Percentiles rank a stretch among this genome's conserved stretches.
Evolutionary conservation across 2,113 vertebrate species (phyloP).

Genomic region (Podocnemis expansa): DNA sequence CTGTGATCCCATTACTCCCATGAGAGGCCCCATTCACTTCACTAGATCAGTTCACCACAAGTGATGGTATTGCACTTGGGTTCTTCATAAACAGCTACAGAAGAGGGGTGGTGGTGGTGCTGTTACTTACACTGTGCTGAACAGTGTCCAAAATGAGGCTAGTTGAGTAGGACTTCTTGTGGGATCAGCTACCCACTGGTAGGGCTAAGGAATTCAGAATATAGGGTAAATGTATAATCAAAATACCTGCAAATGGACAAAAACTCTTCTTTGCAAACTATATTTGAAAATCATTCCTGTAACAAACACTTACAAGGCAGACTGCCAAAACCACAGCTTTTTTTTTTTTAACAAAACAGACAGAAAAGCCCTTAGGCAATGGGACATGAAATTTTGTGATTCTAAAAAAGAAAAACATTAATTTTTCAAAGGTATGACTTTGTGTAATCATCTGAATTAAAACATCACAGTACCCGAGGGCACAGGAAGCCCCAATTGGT

Average conservation of each 20-base stretch:
- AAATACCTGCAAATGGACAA: conserved; percentile 20
- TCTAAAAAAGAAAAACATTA: conserved; percentile 30
- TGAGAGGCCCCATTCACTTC: neutral
- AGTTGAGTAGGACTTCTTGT: neutral
- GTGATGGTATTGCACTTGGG: neutral
- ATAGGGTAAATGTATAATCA: neutral
- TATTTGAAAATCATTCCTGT: neutral
- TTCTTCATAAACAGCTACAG: neutral
- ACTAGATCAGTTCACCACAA: too few species aligned
- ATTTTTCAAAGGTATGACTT: conserved; percentile 46
- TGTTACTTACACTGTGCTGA: neutral
- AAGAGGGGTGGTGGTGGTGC: neutral
- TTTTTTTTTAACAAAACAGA: conserved; percentile 64
- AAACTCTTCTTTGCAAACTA: neutral
- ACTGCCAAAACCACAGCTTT: conserved; percentile 53
- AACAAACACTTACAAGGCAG: conserved; percentile 13
- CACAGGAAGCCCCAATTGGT: conserved; percentile 18
- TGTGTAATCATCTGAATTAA: conserved; percentile 38
- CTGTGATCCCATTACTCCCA: neutral
- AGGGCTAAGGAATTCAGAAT: neutral
- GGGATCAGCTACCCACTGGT: neutral
- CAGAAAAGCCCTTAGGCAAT: conserved; percentile 57
- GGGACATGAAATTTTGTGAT: conserved; percentile 53
- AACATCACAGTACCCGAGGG: conserved; percentile 47
- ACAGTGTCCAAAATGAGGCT: neutral